Base-by-base conservation (phyloP, 1,140 invertebrate species). In the Zaprionus tsacasi region DNA sequence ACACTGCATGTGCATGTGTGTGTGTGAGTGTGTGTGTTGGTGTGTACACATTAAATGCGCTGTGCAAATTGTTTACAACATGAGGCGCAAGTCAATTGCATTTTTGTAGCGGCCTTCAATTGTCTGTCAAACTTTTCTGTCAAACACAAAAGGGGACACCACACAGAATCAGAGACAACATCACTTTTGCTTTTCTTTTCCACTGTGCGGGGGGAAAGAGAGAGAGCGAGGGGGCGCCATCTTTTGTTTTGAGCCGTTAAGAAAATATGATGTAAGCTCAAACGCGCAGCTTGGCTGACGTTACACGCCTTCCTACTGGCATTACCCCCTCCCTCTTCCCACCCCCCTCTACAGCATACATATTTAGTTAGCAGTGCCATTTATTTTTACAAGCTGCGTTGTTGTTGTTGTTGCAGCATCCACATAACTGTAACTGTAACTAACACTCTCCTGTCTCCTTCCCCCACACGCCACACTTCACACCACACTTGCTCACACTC, bases 241-340 rank as follows among this genome's bases (percentile, higher is more conserved):
- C 70, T 70, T 65, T 88, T 89, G 80, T 88, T 78, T 88, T 83
- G 54, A 70, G 70, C 55, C 80, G 58, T 68, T 67, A 56, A 81
- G 71, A 82, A 87, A 83, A 83, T 83, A 89, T 88, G 83, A 88
- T 88, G 83, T 89, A 88, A 88, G 83, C 83, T 56, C 64, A 55
- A 65, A 35, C 61, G 55, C 65, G 66, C 71, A 38, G 35, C 59
- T 17, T 45, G 35, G 27, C 40, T 38, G 36, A 63, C 35, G 57
- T 30, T 63, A 33, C 17, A 35, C 43, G 43, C 61, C 66, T 65
- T 15, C 70, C 21, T 21, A 21, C 2, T 21, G 21, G 1, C 21
- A 21, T 21, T 21, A n/a, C 21, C 21, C 21, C 21, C 21, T 21
- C 21, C 21, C 21, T n/a, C n/a, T n/a, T n/a, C n/a, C n/a, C n/a